Percentiles rank a stretch among this genome's conserved stretches.
Evolutionary conservation across 2,888 invertebrate genomes (phyloP).

Genomic region (Metalampra italica): DNA sequence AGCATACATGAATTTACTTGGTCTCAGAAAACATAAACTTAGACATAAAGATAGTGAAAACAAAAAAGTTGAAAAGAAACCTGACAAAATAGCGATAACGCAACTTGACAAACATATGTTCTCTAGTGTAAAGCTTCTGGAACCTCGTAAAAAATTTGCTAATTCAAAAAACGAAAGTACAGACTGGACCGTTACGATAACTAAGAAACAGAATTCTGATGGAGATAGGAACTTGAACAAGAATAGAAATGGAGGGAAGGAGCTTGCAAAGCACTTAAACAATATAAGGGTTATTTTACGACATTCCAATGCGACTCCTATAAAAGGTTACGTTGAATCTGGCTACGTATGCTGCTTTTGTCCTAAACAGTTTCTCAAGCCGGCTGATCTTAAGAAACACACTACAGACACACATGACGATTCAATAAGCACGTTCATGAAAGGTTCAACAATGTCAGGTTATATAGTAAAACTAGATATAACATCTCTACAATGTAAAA

Average conservation of each 20-base stretch:
- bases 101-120: too few species aligned
- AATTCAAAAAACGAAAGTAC: too few species aligned
- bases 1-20: constrained; percentile 12
- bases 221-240: too few species aligned
- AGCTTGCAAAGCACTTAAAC: neutral
- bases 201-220: too few species aligned
- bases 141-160: too few species aligned
- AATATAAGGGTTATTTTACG: constrained; percentile 8
- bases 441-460: neutral
- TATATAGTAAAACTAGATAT: constrained; percentile 24
- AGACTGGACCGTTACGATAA: too few species aligned
- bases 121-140: too few species aligned
- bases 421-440: constrained; percentile 18
- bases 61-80: too few species aligned
- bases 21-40: constrained; percentile 4
- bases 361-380: constrained; percentile 17
- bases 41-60: too few species aligned
- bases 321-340: constrained; percentile 22
- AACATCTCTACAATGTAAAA: constrained; percentile 32
- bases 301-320: constrained; percentile 18
- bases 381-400: constrained; percentile 25
- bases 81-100: too few species aligned
- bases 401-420: constrained; percentile 8
- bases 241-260: neutral
- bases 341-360: constrained; percentile 33